phyloP scores from a whole-genome alignment of 2,113 vertebrate genomes.

The Nematolebias whitei region DNA sequence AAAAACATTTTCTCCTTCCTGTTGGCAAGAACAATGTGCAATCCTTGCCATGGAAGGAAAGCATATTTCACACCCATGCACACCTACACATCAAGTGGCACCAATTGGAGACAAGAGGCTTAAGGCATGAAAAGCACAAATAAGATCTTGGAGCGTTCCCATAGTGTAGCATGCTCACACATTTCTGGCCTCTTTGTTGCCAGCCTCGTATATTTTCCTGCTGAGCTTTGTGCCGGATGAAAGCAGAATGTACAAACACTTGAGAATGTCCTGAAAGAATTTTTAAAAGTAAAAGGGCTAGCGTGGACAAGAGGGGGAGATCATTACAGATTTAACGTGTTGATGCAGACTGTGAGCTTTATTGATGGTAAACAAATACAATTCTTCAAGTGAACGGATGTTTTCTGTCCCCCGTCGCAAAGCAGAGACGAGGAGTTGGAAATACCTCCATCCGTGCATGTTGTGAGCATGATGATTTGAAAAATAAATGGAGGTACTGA shows the following conservation, averaged over 20 bases:
- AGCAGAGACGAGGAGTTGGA: no score
- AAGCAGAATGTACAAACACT: slow-evolving; percentile 27
- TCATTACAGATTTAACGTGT: slow-evolving; percentile 12
- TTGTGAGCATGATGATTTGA: no score
- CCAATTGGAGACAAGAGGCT: slow-evolving; percentile 72
- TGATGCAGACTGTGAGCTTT: slow-evolving; percentile 16
- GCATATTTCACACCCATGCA: slow-evolving; percentile 68
- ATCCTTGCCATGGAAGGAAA: slow-evolving; percentile 53
- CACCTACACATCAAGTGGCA: slow-evolving; percentile 68
- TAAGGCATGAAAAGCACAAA: slow-evolving; percentile 66
- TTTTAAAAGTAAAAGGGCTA: slow-evolving; percentile 3
- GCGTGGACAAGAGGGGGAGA: slow-evolving; percentile 3
- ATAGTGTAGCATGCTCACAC: slow-evolving; percentile 23
- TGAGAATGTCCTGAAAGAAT: slow-evolving; percentile 20
- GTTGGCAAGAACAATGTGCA: slow-evolving; percentile 62
- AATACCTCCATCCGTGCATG: no score
- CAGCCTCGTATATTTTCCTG: slow-evolving; percentile 36
- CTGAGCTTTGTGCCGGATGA: slow-evolving; percentile 34
- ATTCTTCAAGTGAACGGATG: background rate
- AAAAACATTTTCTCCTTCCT: slow-evolving; percentile 45
- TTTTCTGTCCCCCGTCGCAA: no score
- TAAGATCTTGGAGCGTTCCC: slow-evolving; percentile 60
- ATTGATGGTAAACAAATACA: background rate
- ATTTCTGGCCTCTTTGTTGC: slow-evolving; percentile 33
- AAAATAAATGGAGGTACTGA: no score